phyloP scores from a whole-genome alignment of 1,140 invertebrate species.

The Drosophila seguyi region DNA sequence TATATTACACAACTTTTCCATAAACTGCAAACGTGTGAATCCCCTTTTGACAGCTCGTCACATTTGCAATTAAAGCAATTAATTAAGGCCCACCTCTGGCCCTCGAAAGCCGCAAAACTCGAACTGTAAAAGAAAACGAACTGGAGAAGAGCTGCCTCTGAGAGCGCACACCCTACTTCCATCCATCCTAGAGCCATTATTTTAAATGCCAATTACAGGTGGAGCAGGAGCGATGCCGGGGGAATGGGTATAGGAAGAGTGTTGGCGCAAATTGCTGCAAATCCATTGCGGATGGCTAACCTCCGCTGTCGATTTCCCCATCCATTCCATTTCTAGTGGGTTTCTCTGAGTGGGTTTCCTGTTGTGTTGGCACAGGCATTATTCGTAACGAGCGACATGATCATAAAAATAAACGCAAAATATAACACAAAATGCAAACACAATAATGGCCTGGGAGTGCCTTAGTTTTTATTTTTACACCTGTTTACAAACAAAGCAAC shows the following conservation, averaged over 20 bases:
- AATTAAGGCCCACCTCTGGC: constrained; percentile 47
- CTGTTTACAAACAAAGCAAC: constrained; percentile 73
- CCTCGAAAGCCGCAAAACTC: constrained; percentile 3
- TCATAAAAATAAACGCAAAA: constrained; percentile 84
- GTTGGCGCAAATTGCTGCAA: constrained; percentile 71
- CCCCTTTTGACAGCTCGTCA: constrained; percentile 41
- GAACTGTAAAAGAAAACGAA: constrained; percentile 32
- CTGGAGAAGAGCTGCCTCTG: not conserved
- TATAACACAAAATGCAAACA: constrained; percentile 75
- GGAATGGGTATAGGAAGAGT: constrained; percentile 21
- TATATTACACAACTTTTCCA: constrained; percentile 7
- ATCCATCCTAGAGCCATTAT: constrained; percentile 34
- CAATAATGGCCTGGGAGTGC: constrained; percentile 66
- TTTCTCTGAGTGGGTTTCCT: constrained; percentile 19
- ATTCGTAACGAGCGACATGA: constrained; percentile 82
- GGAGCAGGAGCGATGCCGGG: constrained; percentile 28
- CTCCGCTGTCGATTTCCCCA: constrained; percentile 23
- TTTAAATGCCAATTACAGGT: constrained; percentile 74
- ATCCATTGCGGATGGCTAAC: constrained; percentile 60
- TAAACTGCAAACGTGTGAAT: constrained; percentile 47
- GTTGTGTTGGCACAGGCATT: constrained; percentile 70
- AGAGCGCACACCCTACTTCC: constrained; percentile 1
- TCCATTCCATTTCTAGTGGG: constrained; percentile 3
- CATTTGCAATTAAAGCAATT: constrained; percentile 70
- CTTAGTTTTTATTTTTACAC: constrained; percentile 84